phyloP scores from a whole-genome alignment of 1,140 invertebrate species.

The Cyphomyrmex costatus region DNA sequence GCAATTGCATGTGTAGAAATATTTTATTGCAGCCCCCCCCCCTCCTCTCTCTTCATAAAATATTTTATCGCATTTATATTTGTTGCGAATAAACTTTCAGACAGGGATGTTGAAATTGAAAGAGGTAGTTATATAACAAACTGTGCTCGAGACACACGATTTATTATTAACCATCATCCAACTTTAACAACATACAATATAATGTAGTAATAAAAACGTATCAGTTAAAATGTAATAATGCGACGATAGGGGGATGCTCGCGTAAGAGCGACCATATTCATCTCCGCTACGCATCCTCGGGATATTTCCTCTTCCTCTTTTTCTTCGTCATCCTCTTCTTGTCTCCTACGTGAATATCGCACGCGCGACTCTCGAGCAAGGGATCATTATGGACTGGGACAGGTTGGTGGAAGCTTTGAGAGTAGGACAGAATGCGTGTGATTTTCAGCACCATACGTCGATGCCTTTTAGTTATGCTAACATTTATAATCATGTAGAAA shows the following conservation, averaged over 20 bases:
- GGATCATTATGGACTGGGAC: slow-evolving; percentile 33
- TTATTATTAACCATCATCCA: slow-evolving; percentile 87
- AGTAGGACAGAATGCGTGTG: slow-evolving; percentile 65
- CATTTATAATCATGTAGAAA: slow-evolving; percentile 77
- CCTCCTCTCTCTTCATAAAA: no score
- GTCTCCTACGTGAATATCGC: slow-evolving; percentile 64
- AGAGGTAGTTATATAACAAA: slow-evolving; percentile 83
- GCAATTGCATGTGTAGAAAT: background rate
- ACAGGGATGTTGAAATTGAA: slow-evolving; percentile 57
- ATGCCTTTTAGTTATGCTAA: slow-evolving; percentile 74
- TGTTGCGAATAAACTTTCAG: slow-evolving; percentile 19
- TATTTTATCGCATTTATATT: slow-evolving; percentile 6
- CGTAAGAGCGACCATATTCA: slow-evolving; percentile 65
- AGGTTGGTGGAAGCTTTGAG: slow-evolving; percentile 57
- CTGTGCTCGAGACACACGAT: slow-evolving; percentile 85
- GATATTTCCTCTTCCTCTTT: slow-evolving; percentile 45
- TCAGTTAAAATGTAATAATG: slow-evolving; percentile 84
- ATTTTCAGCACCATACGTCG: slow-evolving; percentile 68
- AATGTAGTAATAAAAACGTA: slow-evolving; percentile 86
- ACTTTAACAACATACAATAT: slow-evolving; percentile 87
- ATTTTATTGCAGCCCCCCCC: background rate
- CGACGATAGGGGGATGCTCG: slow-evolving; percentile 77
- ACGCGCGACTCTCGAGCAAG: slow-evolving; percentile 63
- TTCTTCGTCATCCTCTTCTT: slow-evolving; percentile 53
- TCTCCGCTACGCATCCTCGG: slow-evolving; percentile 69